Percentiles rank a stretch among this genome's conserved stretches.
Conservation (phyloP, 2,113 vertebrate genomes). For the Syngnathus scovelli region DNA sequence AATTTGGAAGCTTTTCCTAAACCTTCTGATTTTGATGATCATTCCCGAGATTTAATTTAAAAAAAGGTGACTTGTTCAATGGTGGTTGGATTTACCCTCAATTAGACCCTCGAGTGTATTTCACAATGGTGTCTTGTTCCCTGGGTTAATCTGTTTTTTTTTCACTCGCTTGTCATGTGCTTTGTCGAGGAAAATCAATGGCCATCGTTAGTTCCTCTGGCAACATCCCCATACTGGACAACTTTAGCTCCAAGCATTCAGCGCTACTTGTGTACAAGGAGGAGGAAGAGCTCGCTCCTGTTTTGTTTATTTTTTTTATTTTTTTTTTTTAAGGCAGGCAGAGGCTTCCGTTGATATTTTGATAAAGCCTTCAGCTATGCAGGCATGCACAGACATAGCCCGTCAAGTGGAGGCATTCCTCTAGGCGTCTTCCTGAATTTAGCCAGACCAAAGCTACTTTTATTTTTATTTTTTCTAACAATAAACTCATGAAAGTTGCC, state of each 20-base stretch:
- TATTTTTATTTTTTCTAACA: neutral
- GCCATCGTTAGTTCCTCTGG: neutral
- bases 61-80: too few relatives aligned
- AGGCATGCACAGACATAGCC: constrained; percentile 51
- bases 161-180: constrained; percentile 28
- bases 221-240: neutral
- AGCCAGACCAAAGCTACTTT: neutral
- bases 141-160: constrained; percentile 54
- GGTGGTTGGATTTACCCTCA: constrained; percentile 45
- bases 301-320: constrained; percentile 11
- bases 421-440: neutral
- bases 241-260: neutral
- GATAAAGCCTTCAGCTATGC: constrained; percentile 60
- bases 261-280: constrained; percentile 12
- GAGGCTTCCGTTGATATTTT: constrained; percentile 28
- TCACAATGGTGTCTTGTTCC: constrained; percentile 64
- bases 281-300: constrained; percentile 17
- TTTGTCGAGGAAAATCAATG: neutral
- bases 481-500: neutral
- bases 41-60: too few relatives aligned
- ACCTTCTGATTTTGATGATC: too few relatives aligned
- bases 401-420: constrained; percentile 32
- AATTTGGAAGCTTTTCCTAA: too few relatives aligned
- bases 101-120: constrained; percentile 44
- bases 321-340: neutral